Evolutionary conservation across 1,140 invertebrate genomes (phyloP), one percentile per base, ranked within the genome.

Genomic region (Arctopsyche grandis): DNA sequence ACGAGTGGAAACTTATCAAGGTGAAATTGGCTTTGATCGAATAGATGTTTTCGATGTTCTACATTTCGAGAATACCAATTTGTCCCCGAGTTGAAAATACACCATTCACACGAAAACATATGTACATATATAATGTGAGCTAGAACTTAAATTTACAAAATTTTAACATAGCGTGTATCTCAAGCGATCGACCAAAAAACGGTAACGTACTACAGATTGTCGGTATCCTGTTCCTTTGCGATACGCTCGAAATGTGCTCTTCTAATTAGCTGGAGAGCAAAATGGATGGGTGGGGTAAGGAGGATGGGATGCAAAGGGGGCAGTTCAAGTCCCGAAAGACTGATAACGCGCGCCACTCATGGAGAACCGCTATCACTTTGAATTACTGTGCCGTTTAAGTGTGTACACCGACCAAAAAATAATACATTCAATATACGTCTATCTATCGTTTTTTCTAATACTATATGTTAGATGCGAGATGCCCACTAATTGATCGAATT

Each of bases 361-460:
- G 77, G 38, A 70, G 24, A 71, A 78, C 75, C 77, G 77, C 77
- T 78, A 78, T 78, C 77, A 43, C 48, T 78, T 70, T 71, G 77
- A 58, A 78, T 60, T 71, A 78, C 77, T 26, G 26, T 46, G 44
- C 16, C 74, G 58, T 76, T 76, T 76, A 76, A 76, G 74, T 76
- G 74, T 66, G 29, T 76, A 63, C 48, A 21, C 58, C 12, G 48
- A 5, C 16, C 48, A 52, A 52, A 52, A 52, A 52, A 52, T 12
- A 52, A 3, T 12, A 14, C 48, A 52, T 12, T 52, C 12, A 14
- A 52, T 52, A 52, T 14, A 52, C 12, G 16, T 52, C n/a, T n/a
- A n/a, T n/a, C n/a, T n/a, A n/a, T n/a, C n/a, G n/a, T n/a, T n/a
- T n/a, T n/a, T n/a, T n/a, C n/a, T n/a, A n/a, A n/a, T n/a, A n/a